Evolutionary conservation across 2,888 invertebrate species (phyloP), one percentile per base, ranked within the genome.

Genomic region (Geophilus truncorum): DNA sequence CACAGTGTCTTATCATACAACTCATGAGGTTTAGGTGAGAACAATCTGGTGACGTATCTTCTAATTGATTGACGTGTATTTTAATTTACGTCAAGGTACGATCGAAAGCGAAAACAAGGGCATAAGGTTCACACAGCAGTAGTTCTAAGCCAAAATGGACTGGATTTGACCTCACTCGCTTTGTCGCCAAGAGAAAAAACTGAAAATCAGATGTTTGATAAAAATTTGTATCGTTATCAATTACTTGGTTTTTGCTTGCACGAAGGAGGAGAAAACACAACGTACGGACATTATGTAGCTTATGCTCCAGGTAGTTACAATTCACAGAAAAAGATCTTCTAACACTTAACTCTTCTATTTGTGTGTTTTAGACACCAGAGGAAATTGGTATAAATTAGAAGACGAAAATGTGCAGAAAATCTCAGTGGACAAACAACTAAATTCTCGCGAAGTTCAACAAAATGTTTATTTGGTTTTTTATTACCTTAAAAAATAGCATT

Each of bases 1-100:
- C 79, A 4, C 45, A 79, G 23, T 79, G 51, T 18, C 51, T 79
- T 1, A 79, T 79, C 7, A 51, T 79, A 2, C 79, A 79, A 51
- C 79, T 79, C 4, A 79, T 79, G 79, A 36, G 79, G 18, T 79
- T 79, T 25, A 79, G 79, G 79, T 79, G 25, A 4, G 10, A 18
- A n/a, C 10, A 45, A 3, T 45, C 12, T 1, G 6, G 15, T 32
- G n/a, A n/a, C n/a, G n/a, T n/a, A n/a, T n/a, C n/a, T n/a, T n/a
- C n/a, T n/a, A n/a, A n/a, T n/a, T n/a, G n/a, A n/a, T n/a, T n/a
- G n/a, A n/a, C n/a, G 5, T 34, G 34, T 34, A 40, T 12, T 12
- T 10, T 40, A 70, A 70, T 70, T 70, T 70, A 25, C 12, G 28
- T 40, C 4, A 36, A 79, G 79, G 51, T 79, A 45, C 25, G 79